These are phyloP conservation scores for Axea sp. DNA, from an alignment of 2,888 invertebrate species.

Conservation along the genomic window DNA sequence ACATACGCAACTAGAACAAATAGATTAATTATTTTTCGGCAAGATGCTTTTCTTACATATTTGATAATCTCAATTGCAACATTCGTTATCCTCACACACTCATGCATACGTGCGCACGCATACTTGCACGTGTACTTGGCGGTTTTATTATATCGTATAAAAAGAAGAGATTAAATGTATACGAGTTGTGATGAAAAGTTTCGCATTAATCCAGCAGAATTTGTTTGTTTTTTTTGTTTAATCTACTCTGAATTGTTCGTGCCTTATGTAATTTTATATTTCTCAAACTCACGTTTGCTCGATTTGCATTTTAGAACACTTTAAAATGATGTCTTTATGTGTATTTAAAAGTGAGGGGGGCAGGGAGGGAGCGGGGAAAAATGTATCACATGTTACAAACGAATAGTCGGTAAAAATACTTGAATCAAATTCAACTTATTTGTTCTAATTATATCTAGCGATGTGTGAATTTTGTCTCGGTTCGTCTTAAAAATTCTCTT, in stretches of 20 bases:
- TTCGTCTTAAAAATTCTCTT: slow-evolving; percentile 33
- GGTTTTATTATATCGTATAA: slow-evolving; percentile 49
- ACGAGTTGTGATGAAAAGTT: slow-evolving; percentile 38
- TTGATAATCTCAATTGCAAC: slow-evolving; percentile 44
- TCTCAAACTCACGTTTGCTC: slow-evolving; percentile 31
- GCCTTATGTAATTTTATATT: slow-evolving; percentile 9
- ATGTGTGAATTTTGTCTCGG: slow-evolving; percentile 12
- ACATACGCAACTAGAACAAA: slow-evolving; percentile 51
- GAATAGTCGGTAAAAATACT: slow-evolving; percentile 12
- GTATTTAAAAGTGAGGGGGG: neutral
- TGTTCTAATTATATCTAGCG: slow-evolving; percentile 20
- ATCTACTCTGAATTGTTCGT: slow-evolving; percentile 35
- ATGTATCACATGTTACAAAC: slow-evolving; percentile 39
- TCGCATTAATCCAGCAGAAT: slow-evolving; percentile 42
- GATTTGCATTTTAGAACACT: slow-evolving; percentile 50
- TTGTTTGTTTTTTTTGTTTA: slow-evolving; percentile 22
- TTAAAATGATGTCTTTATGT: slow-evolving; percentile 32
- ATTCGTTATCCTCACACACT: slow-evolving; percentile 30
- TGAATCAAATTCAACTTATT: slow-evolving; percentile 16
- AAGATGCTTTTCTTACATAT: slow-evolving; percentile 54
- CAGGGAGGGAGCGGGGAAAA: neutral
- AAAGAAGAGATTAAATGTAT: slow-evolving; percentile 54
- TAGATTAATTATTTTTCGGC: slow-evolving; percentile 52
- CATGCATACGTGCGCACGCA: slow-evolving; percentile 30
- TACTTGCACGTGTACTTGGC: slow-evolving; percentile 43